Evolutionary conservation across 53 echinoderm and acorn worm species (phyloP), one percentile per base, ranked within the genome.

Genomic region (Patiria pectinifera): DNA sequence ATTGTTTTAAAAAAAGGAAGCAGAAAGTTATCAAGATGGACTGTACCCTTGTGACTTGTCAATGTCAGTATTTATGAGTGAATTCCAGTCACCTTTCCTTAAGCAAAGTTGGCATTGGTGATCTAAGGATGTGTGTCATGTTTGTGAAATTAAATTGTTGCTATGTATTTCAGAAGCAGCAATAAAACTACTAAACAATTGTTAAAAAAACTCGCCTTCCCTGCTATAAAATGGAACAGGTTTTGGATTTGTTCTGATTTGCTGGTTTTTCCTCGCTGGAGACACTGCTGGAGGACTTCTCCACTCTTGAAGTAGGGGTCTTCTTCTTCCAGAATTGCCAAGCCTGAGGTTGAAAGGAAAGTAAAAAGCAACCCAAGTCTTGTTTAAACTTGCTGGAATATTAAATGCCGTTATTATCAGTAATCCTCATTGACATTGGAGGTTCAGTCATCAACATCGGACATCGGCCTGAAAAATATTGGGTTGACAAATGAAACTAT

Each of bases 291-390:
- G 85, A 47, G 26, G 86, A 74, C 87, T 76, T 86, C 58, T 83
- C 60, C 80, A 85, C 76, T 78, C 75, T 59, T 62, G 82, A 80
- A 22, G 59, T 59, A 59, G 89, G 53, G 47, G 83, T 8, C 91
- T 97, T 95, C 87, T 93, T 95, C 82, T 97, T 96, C 96, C 96
- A 96, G 76, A 96, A 96, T 86, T 96, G 96, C 96, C 96, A 96
- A 8, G 92, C 22, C 96, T 96, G 85, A 21, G 18, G 11, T 72
- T 49, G 19, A 26, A 69, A 6, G 78, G 25, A 76, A 84, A 85
- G 46, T 53, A 82, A 44, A 91, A 13, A 86, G 74, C 23, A 90
- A 76, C 83, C 21, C 2, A 53, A 53, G 53, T 12, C 3, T 45
- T 48, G 25, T 83, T 83, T 62, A 2, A 80, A 59, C 11, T 83